Evolutionary conservation across 2,888 invertebrate species (phyloP).

Genomic region (Drosophila nr. fundita): DNA sequence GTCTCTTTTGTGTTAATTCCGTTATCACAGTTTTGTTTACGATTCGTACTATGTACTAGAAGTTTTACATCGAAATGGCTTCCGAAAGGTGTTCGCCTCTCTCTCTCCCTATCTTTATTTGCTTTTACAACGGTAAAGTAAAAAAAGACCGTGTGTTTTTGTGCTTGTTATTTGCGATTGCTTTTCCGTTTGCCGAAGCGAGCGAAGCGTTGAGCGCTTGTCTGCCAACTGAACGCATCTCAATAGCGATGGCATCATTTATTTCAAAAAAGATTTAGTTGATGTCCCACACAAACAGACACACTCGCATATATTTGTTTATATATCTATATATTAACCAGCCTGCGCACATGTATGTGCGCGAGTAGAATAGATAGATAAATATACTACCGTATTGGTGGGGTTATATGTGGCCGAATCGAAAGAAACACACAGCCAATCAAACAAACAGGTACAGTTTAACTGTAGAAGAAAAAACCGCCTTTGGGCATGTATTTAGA

Average conservation of each 20-base stretch:
- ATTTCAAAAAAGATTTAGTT: conserved; percentile 61
- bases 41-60: conserved; percentile 44
- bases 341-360: conserved; percentile 19
- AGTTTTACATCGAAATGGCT: conserved; percentile 70
- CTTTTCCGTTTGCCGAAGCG: conserved; percentile 46
- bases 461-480: conserved; percentile 17
- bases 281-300: conserved; percentile 29
- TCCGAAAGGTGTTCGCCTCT: conserved; percentile 36
- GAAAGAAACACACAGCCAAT: conserved; percentile 17
- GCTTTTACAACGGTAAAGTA: conserved; percentile 22
- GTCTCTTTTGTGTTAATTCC: conserved; percentile 31
- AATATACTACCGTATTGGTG: conserved; percentile 21
- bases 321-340: not conserved
- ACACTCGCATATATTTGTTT: conserved; percentile 4
- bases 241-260: conserved; percentile 65
- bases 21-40: conserved; percentile 72
- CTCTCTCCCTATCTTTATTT: conserved; percentile 25
- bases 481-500: conserved; percentile 27
- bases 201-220: conserved; percentile 68
- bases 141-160: conserved; percentile 5
- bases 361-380: conserved; percentile 17
- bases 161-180: conserved; percentile 38
- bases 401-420: conserved; percentile 27
- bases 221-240: conserved; percentile 67
- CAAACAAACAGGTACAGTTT: conserved; percentile 46